Base-by-base conservation (phyloP, 1,140 invertebrate genomes). In the Mycetomoellerius zeteki region DNA sequence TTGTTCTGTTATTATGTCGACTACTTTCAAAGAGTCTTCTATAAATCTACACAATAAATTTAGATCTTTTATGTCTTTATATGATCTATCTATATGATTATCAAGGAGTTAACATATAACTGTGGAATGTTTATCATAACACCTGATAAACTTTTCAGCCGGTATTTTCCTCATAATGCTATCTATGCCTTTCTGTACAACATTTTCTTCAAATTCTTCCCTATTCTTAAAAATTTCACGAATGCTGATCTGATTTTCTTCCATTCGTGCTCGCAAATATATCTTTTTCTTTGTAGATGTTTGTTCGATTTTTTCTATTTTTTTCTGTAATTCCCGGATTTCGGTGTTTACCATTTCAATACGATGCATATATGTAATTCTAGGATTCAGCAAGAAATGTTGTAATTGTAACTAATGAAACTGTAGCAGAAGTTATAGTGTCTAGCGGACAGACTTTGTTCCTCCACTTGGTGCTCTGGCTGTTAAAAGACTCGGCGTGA, bases 71-170 rank as follows among this genome's bases (percentile, higher is more conserved):
- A 58, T 50, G 7, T 47, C 43, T 19, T 43, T 24, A 54, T 27
- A 2, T n/a, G 10, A 65, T 71, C 19, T n/a, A 21, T 62, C 10
- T 81, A 71, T 27, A 43, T n/a, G n/a, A 60, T 75, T 37, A 67
- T 52, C 6, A 43, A 64, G 27, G 21, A 27, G 8, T 30, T 43
- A 60, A 47, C 19, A 3, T n/a, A 33, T 64, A 50, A 43, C 19
- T 16, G 12, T 72, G 5, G 2, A 8, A 56, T 73, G 24, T 24
- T 58, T 50, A 64, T 64, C 37, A 56, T 16, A 76, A 77, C 64
- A 96, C 89, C 95, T 94, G 21, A 96, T 93, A 94, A 96, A 96
- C 62, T 95, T 95, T 87, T 96, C 95, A 2, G 95, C 95, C 1
- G 96, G 94, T 67, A 96, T 96, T 82, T 95, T 94, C 16, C 96